phyloP scores from a whole-genome alignment of 2,113 vertebrate species.

The Dryoscopus gambensis region DNA sequence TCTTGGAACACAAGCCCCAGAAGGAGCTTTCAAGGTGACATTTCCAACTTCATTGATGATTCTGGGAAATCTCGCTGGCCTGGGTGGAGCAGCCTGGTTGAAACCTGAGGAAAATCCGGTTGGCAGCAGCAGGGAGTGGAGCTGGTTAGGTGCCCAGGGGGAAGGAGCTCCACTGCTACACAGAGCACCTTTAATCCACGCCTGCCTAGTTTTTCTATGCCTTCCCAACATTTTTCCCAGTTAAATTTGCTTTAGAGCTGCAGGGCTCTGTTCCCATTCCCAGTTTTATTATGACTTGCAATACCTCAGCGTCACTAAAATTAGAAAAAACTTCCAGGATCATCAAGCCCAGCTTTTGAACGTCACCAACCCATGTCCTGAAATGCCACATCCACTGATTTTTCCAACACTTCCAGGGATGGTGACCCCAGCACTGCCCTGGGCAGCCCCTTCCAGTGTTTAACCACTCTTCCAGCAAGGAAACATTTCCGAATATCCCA shows the following conservation, averaged over 20 bases:
- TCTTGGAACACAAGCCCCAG: background rate
- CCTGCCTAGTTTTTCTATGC: background rate
- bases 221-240: background rate
- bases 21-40: background rate
- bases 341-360: background rate
- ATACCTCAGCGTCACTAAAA: background rate
- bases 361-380: too few relatives aligned
- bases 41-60: constrained; percentile 4
- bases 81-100: background rate
- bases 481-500: background rate
- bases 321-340: background rate
- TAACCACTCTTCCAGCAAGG: background rate
- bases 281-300: background rate
- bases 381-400: background rate
- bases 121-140: background rate
- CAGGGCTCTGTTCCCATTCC: background rate
- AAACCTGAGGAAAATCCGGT: background rate
- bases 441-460: background rate
- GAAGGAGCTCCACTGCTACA: background rate
- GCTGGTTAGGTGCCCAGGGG: background rate
- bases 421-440: background rate
- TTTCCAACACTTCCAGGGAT: background rate
- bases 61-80: background rate
- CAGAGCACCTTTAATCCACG: background rate
- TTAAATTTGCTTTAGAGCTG: background rate